Base-by-base conservation (phyloP, 1,140 invertebrate species). In the Eufriesea mexicana region DNA sequence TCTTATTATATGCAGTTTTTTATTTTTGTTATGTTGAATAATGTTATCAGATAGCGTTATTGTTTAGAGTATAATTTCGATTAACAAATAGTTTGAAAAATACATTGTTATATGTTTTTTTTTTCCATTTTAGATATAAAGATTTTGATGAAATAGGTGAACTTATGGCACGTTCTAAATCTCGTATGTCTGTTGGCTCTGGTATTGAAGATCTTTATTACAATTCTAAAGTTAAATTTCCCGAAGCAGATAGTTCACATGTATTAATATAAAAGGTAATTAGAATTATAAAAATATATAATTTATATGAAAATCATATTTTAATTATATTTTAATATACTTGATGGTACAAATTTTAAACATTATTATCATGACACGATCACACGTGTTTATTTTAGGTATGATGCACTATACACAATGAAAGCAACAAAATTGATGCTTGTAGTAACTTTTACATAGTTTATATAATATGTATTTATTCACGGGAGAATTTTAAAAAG, bases 81-180 rank as follows among this genome's bases (percentile, higher is more conserved):
- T 35, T 35, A 35, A 35, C 35, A 35, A 35, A 35, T 35, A 35
- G 35, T 35, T 35, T 35, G 1, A 4, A 35, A 35, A 35, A 35
- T 35, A 35, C 68, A 42, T 23, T 73, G 76, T 67, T 79, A 64
- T 16, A 85, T 71, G 54, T 6, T 14, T 54, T 64, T 59, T 76
- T 74, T 51, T 68, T 25, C n/a, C 83, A 75, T 75, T 83, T 71
- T 35, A 87, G 87, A 28, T 90, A 94, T 81, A 92, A 94, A 90
- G 95, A 95, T 92, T 86, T 95, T 51, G 95, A 95, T 79, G 95
- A 95, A 10, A 91, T 95, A 42, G 94, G 93, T 73, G 94, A 95
- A 86, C 90, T 95, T 84, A 94, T 95, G 89, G 93, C 93, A 49
- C 94, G 94, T 59, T 95, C 94, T n/a, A 95, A 95, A 87, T 95